Conservation (phyloP, 2,888 invertebrate species). For the Ophion costatus region DNA sequence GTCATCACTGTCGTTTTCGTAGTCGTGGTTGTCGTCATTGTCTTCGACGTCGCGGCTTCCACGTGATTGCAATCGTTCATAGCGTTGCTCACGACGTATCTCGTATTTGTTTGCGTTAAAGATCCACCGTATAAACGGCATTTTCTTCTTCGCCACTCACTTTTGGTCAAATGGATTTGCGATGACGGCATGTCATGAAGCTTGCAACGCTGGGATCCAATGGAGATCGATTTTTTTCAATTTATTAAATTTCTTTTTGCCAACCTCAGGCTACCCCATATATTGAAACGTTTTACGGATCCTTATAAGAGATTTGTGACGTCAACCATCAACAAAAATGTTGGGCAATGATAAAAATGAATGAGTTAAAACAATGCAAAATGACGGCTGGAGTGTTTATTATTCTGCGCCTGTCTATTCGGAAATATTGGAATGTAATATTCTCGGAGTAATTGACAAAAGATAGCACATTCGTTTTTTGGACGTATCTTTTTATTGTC, state of each 20-base stretch:
- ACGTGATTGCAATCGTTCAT: neutral
- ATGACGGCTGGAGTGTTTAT: no score
- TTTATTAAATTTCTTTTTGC: neutral
- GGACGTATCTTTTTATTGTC: neutral
- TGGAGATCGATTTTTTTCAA: neutral
- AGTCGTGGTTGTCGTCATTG: neutral
- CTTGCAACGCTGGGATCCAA: neutral
- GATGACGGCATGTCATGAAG: neutral
- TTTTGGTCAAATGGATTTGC: neutral
- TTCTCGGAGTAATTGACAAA: neutral
- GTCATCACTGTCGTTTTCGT: constrained; percentile 24
- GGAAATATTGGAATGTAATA: neutral
- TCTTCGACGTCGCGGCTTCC: constrained; percentile 3
- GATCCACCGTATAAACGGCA: no score
- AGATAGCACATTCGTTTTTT: neutral
- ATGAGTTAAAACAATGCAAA: neutral
- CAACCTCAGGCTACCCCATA: neutral
- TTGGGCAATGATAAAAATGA: neutral
- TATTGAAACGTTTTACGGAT: neutral
- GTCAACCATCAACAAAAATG: neutral
- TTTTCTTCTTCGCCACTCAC: no score
- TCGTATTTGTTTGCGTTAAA: neutral
- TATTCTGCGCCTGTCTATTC: neutral
- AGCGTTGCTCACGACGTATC: neutral
- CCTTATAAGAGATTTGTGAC: neutral